Evolutionary conservation across 2,113 vertebrate species (phyloP).

Genomic region (Thymallus thymallus): DNA sequence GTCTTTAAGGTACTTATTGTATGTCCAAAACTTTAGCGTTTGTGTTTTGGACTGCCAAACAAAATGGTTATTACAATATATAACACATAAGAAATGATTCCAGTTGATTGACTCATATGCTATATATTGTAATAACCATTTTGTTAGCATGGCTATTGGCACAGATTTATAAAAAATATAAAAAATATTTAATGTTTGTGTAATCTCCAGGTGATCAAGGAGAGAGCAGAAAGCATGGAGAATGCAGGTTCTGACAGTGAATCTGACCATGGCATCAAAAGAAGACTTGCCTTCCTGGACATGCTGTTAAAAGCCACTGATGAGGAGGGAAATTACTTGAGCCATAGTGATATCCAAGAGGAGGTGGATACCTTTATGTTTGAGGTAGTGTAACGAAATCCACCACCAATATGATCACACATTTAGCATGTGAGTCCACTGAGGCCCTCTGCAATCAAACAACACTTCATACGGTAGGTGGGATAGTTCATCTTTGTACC

Average conservation of each 20-base stretch:
- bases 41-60: not conserved
- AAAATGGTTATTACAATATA: not conserved
- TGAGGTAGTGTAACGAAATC: constrained; percentile 72
- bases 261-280: constrained; percentile 35
- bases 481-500: too few relatives aligned
- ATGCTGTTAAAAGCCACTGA: constrained; percentile 77
- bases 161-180: not conserved
- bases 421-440: not conserved
- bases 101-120: too few relatives aligned
- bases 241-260: constrained; percentile 5
- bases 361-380: constrained; percentile 91
- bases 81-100: too few relatives aligned
- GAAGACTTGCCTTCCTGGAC: constrained; percentile 77
- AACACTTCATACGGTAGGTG: too few relatives aligned
- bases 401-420: not conserved
- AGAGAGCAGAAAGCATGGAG: constrained; percentile 56
- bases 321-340: constrained; percentile 74
- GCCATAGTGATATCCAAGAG: constrained; percentile 76
- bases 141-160: not conserved
- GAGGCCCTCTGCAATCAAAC: too few relatives aligned
- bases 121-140: not conserved
- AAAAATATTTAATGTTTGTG: not conserved
- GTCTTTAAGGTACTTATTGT: not conserved
- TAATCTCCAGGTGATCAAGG: constrained; percentile 75
- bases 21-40: not conserved